phyloP scores from a whole-genome alignment of 2,113 vertebrate species.

The Bufo bufo region DNA sequence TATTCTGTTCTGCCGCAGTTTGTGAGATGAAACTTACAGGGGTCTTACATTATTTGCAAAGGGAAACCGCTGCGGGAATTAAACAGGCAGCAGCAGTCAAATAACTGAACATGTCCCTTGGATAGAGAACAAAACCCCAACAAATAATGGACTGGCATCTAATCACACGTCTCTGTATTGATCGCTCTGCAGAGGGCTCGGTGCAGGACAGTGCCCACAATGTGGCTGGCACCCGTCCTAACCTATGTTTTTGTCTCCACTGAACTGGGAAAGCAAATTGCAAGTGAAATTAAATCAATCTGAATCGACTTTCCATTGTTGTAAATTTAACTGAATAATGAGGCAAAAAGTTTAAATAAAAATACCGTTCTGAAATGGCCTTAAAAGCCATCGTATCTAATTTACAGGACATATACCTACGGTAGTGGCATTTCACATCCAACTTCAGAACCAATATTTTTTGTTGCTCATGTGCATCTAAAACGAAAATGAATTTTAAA shows the following conservation, averaged over 20 bases:
- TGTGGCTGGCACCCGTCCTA: conserved; percentile 59
- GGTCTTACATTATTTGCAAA: not conserved
- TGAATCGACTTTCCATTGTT: conserved; percentile 62
- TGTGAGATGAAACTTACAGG: not conserved
- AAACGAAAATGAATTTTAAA: not conserved
- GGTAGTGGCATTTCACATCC: not conserved
- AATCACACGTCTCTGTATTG: conserved; percentile 60
- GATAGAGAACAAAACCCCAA: conserved; percentile 63
- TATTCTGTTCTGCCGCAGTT: not conserved
- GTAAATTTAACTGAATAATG: conserved; percentile 63
- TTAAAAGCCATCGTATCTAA: not conserved
- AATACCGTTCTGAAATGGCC: not conserved
- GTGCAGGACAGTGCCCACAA: conserved; percentile 28
- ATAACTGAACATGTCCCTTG: conserved; percentile 58
- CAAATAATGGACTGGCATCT: conserved; percentile 63
- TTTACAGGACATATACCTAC: not conserved
- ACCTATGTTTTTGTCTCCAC: conserved; percentile 65
- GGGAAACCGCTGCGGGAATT: not conserved
- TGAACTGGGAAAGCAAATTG: conserved; percentile 70
- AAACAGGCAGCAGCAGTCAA: not conserved
- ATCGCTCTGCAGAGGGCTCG: conserved; percentile 60
- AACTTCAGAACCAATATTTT: not conserved
- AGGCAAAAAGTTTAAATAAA: not conserved
- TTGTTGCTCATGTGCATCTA: too few relatives aligned
- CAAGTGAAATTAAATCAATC: conserved; percentile 74